A percentile compares a stretch with the other conserved stretches of the same genome.
Evolutionary conservation across 2,888 invertebrate genomes (phyloP).

Genomic region (Andrena praecox): DNA sequence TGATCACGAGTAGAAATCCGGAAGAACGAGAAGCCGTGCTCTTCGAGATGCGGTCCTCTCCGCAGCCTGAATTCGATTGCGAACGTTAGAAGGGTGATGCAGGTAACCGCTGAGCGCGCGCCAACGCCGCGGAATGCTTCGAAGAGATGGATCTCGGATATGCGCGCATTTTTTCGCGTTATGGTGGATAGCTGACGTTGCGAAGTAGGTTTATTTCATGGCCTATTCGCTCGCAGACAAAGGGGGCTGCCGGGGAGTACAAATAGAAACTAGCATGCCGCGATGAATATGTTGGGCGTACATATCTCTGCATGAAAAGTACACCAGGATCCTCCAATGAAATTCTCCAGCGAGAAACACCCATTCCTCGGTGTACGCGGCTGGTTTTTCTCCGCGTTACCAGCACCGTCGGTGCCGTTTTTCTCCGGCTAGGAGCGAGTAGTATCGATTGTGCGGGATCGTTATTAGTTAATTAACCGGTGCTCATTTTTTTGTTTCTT

Average conservation of each 20-base stretch:
- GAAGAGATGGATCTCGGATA: too few species aligned
- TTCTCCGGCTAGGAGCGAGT: not conserved
- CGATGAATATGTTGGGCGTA: not conserved
- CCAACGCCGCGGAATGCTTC: too few species aligned
- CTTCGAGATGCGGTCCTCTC: conserved; percentile 16
- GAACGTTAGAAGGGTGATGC: not conserved
- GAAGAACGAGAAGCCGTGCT: conserved; percentile 43
- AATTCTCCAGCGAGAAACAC: not conserved
- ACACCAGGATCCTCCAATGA: conserved; percentile 6
- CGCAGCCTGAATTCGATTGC: conserved; percentile 14
- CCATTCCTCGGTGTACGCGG: not conserved
- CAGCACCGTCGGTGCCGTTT: not conserved
- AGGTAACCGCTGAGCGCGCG: not conserved
- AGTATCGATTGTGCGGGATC: conserved; percentile 24
- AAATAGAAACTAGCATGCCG: not conserved
- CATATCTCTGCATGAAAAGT: conserved; percentile 1
- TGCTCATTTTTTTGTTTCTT: conserved; percentile 34
- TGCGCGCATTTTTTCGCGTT: too few species aligned
- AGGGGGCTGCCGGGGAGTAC: not conserved
- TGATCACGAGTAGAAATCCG: conserved; percentile 72
- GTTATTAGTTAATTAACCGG: conserved; percentile 47
- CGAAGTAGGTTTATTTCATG: too few species aligned
- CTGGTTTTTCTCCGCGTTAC: conserved; percentile 3
- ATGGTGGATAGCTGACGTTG: too few species aligned
- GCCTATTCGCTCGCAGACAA: too few species aligned